A percentile compares a stretch with the other conserved stretches of the same genome.
Evolutionary conservation across 2,113 vertebrate genomes (phyloP).

Genomic region (Ancistrus triradiatus): DNA sequence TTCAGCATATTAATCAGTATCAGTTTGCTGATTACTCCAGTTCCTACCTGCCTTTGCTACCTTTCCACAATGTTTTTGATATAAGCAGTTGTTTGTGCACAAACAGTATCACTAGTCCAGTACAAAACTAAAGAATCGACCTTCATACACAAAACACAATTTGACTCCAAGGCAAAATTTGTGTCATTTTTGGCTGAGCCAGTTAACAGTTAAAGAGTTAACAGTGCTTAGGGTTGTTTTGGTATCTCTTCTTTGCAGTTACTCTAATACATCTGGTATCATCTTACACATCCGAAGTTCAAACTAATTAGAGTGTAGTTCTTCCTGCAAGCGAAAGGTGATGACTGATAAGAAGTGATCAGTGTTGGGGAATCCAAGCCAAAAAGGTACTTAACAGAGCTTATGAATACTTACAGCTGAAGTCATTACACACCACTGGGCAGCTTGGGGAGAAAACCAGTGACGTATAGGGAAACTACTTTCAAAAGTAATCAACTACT

Average conservation of each 20-base stretch:
- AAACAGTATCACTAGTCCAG: too few relatives aligned
- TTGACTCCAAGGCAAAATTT: too few relatives aligned
- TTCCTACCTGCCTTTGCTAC: too few relatives aligned
- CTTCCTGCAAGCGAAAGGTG: slow-evolving; percentile 17
- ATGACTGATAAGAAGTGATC: slow-evolving; percentile 29
- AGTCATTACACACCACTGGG: neutral
- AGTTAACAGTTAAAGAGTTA: too few relatives aligned
- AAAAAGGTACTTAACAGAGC: slow-evolving; percentile 23
- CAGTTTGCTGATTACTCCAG: too few relatives aligned
- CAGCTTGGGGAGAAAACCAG: neutral
- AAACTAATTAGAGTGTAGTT: slow-evolving; percentile 25
- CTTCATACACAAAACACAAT: too few relatives aligned
- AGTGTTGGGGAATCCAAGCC: slow-evolving; percentile 11
- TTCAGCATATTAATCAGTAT: too few relatives aligned
- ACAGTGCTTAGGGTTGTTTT: slow-evolving; percentile 4
- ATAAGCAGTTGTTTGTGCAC: too few relatives aligned
- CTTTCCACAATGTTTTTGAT: too few relatives aligned
- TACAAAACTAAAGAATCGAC: too few relatives aligned
- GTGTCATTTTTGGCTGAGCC: too few relatives aligned
- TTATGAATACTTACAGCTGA: slow-evolving; percentile 25
- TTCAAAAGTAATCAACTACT: slow-evolving; percentile 3
- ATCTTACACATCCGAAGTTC: slow-evolving; percentile 29
- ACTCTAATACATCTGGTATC: slow-evolving; percentile 20
- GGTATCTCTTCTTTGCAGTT: slow-evolving; percentile 26
- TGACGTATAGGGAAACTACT: neutral